A percentile compares a stretch with the other conserved stretches of the same genome.
These are phyloP conservation scores for Byasa hedistus DNA, from an alignment of 2,888 invertebrate genomes.

Conservation along the genomic window DNA sequence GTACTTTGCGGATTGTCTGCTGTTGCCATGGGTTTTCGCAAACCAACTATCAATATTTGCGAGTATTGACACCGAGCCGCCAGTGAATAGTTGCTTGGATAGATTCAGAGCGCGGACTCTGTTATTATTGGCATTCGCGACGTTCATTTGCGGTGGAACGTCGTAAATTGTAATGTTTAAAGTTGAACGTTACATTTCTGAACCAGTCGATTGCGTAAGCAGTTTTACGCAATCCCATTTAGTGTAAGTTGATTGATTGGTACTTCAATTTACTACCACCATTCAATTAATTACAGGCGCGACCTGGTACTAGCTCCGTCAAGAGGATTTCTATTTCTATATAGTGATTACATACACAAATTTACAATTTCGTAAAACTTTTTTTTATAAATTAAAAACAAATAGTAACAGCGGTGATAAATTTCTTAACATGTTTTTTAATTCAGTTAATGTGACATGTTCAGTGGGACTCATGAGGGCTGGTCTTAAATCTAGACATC, in stretches of 20 bases:
- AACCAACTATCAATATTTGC: not conserved
- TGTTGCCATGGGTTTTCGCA: not conserved
- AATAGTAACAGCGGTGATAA: too few species aligned
- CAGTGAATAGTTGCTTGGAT: constrained; percentile 1
- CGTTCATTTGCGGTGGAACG: constrained; percentile 47
- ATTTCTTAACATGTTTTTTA: too few species aligned
- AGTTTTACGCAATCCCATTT: constrained; percentile 16
- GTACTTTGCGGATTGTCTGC: not conserved
- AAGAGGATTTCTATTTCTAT: not conserved
- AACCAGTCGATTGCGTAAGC: constrained; percentile 29
- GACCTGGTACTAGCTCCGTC: not conserved
- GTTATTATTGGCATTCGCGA: constrained; percentile 60
- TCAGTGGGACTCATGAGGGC: too few species aligned
- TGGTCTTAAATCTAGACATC: too few species aligned
- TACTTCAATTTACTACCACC: constrained; percentile 16
- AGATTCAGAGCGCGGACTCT: constrained; percentile 35
- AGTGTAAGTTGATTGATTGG: constrained; percentile 21
- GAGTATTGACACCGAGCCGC: not conserved
- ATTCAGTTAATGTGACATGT: too few species aligned
- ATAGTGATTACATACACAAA: not conserved
- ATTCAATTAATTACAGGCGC: constrained; percentile 8
- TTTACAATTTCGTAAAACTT: too few species aligned
- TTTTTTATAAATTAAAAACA: too few species aligned
- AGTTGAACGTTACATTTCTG: constrained; percentile 30
- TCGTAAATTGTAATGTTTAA: constrained; percentile 57